These are phyloP conservation scores for Sebastiscus tertius DNA, from an alignment of 2,797 vertebrate genomes.

Conservation along the genomic window DNA sequence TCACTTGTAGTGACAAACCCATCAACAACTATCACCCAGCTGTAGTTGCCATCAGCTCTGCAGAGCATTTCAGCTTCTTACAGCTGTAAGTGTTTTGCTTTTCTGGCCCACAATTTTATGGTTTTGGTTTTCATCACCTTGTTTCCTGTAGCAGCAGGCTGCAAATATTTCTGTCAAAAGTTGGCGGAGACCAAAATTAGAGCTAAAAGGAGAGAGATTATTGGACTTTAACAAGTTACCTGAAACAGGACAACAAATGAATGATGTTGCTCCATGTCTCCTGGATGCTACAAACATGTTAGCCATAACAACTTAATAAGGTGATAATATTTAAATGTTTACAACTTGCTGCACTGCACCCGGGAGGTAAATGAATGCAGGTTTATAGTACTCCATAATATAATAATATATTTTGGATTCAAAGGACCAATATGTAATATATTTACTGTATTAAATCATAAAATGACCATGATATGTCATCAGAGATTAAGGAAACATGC, in stretches of 20 bases:
- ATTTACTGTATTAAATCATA: too few relatives aligned
- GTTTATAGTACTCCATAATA: neutral
- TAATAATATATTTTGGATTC: neutral
- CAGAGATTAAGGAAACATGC: too few relatives aligned
- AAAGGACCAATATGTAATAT: too few relatives aligned
- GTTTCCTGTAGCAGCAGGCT: neutral
- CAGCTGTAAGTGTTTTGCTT: neutral
- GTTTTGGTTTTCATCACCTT: neutral
- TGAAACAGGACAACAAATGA: neutral
- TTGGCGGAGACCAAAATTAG: neutral
- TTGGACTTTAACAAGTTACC: neutral
- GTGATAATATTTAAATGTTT: neutral
- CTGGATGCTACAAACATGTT: neutral
- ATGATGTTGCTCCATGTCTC: neutral
- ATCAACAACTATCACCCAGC: neutral
- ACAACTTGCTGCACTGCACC: neutral
- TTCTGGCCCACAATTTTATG: neutral
- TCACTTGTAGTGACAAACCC: too few relatives aligned
- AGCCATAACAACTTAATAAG: neutral
- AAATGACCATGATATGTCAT: too few relatives aligned
- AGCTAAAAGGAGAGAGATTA: neutral
- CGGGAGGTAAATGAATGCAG: neutral
- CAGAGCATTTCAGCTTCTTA: neutral
- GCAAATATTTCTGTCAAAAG: neutral
- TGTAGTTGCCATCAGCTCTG: too few relatives aligned